Conservation (phyloP, 2,113 vertebrate species). For the Prionailurus bengalensis region DNA sequence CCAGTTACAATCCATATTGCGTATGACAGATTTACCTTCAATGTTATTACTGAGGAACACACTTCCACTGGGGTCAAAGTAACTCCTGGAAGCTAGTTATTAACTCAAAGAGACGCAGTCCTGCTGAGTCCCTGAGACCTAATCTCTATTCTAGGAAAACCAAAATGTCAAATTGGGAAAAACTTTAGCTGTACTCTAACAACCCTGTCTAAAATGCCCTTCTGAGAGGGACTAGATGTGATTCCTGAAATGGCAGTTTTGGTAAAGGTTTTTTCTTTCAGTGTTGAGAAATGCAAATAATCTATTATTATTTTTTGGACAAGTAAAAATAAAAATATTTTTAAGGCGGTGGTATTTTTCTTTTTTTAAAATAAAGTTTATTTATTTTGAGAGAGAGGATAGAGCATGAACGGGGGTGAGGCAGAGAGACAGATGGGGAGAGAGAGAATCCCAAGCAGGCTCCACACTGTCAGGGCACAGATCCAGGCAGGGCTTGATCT, state of each 20-base stretch:
- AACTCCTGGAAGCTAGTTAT: neutral
- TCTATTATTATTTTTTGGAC: neutral
- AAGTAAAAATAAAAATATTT: conserved; percentile 65
- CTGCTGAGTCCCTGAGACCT: neutral
- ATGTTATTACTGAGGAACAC: neutral
- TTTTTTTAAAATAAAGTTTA: too few relatives aligned
- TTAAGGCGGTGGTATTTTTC: conserved; percentile 57
- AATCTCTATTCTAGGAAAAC: conserved; percentile 62
- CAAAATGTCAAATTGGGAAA: conserved; percentile 55
- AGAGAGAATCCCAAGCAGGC: too few relatives aligned
- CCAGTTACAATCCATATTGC: neutral
- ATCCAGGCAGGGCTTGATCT: too few relatives aligned
- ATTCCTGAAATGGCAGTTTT: neutral
- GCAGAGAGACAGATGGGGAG: too few relatives aligned
- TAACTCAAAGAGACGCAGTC: neutral
- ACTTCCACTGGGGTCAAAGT: neutral
- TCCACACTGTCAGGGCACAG: too few relatives aligned
- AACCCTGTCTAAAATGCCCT: neutral
- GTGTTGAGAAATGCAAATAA: conserved; percentile 68
- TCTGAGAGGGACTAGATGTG: neutral
- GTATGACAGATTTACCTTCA: neutral
- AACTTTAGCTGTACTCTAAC: conserved; percentile 54
- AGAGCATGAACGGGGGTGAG: too few relatives aligned
- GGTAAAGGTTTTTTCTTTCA: conserved; percentile 49
- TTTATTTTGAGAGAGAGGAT: too few relatives aligned